Evolutionary conservation across 2,797 vertebrate species (phyloP).

Genomic region (Champsocephalus esox): DNA sequence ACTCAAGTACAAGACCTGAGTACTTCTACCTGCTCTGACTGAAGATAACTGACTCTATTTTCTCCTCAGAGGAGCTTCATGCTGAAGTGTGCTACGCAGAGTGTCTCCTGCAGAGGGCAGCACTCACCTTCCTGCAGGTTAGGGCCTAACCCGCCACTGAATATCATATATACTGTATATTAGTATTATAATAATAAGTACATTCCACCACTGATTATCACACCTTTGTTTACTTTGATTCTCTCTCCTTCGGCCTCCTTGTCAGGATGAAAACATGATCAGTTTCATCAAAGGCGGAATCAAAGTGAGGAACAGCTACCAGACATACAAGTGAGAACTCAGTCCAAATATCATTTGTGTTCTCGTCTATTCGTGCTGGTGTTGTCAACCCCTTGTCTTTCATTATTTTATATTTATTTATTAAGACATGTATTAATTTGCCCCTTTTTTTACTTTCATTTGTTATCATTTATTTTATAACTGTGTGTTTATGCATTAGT

Average conservation of each 20-base stretch:
- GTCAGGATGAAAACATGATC: slow-evolving; percentile 98
- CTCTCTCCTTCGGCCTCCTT: not conserved
- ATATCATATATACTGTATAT: not conserved
- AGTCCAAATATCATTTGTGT: not conserved
- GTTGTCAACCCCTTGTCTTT: too few relatives aligned
- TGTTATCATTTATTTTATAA: too few relatives aligned
- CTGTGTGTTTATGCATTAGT: too few relatives aligned
- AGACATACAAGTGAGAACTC: slow-evolving; percentile 94
- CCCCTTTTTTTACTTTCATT: too few relatives aligned
- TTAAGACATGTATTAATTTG: too few relatives aligned
- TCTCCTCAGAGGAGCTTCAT: slow-evolving; percentile 92
- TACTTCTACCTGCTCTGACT: not conserved
- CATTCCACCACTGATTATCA: not conserved
- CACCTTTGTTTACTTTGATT: not conserved
- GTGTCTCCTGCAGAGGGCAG: slow-evolving; percentile 97
- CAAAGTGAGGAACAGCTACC: slow-evolving; percentile 98
- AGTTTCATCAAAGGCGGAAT: slow-evolving; percentile 99
- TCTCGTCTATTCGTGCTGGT: not conserved
- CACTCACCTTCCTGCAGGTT: slow-evolving; percentile 97
- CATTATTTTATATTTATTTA: too few relatives aligned
- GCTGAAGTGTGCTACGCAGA: slow-evolving; percentile 98
- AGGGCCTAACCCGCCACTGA: slow-evolving; percentile 2
- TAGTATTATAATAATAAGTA: too few relatives aligned
- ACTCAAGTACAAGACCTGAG: too few relatives aligned
- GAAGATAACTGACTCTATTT: slow-evolving; percentile 54